Evolutionary conservation across 1,140 invertebrate genomes (phyloP), one percentile per base, ranked within the genome.

Genomic region (Drosophila nigrodunni): DNA sequence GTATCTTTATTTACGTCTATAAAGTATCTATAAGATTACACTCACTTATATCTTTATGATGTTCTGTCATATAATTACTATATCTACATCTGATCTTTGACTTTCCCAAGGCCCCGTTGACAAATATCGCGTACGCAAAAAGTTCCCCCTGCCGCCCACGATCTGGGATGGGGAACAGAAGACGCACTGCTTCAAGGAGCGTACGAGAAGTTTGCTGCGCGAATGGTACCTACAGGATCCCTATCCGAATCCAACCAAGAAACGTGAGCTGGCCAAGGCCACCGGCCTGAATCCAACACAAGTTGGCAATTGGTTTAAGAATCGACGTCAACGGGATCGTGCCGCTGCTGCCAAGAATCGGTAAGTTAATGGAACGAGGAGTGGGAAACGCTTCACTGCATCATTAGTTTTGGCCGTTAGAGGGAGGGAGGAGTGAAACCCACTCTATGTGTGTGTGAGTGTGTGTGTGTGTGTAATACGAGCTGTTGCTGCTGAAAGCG

Each of bases 91-190:
- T 9, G 0, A 18, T 39, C 41, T 13, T 43, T n/a, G n/a, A n/a
- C 13, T 43, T 7, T 9, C 13, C 39, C 5, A 2, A 92, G 92
- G 99, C 0, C 99, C 99, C 1, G 99, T 99, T 1, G 99, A 99
- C 94, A 99, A 99, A 93, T 99, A 99, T 94, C 94, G 99, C n/a
- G 98, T 99, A 0, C 93, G 97, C 9, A 99, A 99, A 96, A 99
- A 99, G 96, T 99, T 98, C 91, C 99, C 99, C 0, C 93, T 99
- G 82, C 99, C 99, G 30, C 94, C 98, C 50, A 99, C 99, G 2
- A 99, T 99, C 75, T 99, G 98, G 99, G 99, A 99, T 93, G 99
- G 99, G n/a, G 99, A 99, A 91, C 99, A 99, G 93, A 99, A 99
- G 94, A 99, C 98, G n/a, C 99, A 99, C 93, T 99, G 99, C 93